These are phyloP conservation scores for Tipula unca DNA, from an alignment of 2,888 invertebrate genomes.

Conservation along the genomic window DNA sequence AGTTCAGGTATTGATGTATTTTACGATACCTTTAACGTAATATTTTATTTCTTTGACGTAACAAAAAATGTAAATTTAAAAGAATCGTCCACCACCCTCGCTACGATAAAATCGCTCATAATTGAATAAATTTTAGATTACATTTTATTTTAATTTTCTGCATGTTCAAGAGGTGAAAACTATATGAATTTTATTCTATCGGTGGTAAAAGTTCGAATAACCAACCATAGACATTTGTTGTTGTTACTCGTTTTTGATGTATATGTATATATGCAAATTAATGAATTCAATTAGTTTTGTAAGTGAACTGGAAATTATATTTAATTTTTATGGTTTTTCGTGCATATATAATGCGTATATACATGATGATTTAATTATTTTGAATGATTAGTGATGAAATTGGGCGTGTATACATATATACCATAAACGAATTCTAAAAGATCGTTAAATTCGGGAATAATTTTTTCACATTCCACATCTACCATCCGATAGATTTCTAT, in stretches of 20 bases:
- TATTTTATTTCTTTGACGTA: no score
- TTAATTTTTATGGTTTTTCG: background rate
- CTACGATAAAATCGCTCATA: background rate
- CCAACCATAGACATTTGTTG: background rate
- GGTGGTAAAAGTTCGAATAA: background rate
- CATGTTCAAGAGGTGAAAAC: background rate
- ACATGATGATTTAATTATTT: background rate
- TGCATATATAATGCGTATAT: background rate
- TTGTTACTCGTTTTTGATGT: background rate
- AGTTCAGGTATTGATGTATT: no score
- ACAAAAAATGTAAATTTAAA: no score
- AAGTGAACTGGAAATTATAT: background rate
- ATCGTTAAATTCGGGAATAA: background rate
- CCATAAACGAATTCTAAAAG: background rate
- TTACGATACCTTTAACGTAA: no score
- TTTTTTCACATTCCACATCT: background rate
- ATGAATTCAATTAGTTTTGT: background rate
- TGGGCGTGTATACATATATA: no score
- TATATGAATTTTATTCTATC: background rate
- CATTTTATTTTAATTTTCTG: background rate
- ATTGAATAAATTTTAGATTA: background rate
- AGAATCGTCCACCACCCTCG: background rate
- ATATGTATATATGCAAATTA: conserved; percentile 14
- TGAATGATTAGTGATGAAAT: background rate
- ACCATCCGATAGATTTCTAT: background rate